Evolutionary conservation across 2,797 vertebrate species (phyloP).

Genomic region (Emydoidea blandingii): DNA sequence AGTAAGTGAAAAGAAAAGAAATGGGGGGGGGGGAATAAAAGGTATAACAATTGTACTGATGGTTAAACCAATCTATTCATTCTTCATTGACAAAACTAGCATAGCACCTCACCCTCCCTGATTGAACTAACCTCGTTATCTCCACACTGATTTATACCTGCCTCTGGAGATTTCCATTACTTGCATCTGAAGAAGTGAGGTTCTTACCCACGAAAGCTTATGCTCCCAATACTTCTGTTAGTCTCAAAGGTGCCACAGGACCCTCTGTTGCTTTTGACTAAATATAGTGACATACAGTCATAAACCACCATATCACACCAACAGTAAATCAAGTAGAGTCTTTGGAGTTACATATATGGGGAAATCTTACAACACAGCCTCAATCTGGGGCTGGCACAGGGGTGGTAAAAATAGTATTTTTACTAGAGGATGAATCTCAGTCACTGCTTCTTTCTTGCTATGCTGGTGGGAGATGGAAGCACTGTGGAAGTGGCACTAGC

Average conservation of each 20-base stretch:
- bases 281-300: constrained; percentile 37
- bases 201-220: too few relatives aligned
- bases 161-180: too few relatives aligned
- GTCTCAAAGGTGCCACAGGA: too few relatives aligned
- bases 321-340: background rate
- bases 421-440: accelerated
- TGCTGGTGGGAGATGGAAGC: background rate
- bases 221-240: too few relatives aligned
- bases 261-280: too few relatives aligned
- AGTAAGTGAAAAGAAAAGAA: background rate
- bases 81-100: accelerated
- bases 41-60: background rate
- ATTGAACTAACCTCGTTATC: too few relatives aligned
- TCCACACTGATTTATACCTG: too few relatives aligned
- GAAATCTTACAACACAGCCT: background rate
- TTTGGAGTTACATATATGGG: background rate
- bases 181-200: too few relatives aligned
- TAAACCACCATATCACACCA: constrained; percentile 32
- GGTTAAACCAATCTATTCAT: background rate
- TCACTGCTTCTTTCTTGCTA: accelerated
- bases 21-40: background rate
- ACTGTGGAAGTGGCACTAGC: accelerated
- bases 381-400: background rate
- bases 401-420: accelerated
- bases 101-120: too few relatives aligned